A percentile compares a stretch with the other conserved stretches of the same genome.
phyloP scores from a whole-genome alignment of 2,797 vertebrate species.

The Momotus momota region DNA sequence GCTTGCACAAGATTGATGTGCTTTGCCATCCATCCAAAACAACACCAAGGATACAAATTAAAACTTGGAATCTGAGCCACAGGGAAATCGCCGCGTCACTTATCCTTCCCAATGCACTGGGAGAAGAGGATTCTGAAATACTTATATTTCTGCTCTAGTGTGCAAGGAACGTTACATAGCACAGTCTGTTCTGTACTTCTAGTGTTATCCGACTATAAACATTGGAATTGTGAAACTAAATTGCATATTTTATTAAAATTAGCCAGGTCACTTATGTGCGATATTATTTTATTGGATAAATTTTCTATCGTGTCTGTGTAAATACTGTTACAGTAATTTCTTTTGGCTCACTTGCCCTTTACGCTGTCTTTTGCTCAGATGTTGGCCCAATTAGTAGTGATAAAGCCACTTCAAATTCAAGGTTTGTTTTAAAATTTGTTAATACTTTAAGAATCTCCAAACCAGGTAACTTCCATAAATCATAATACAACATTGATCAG shows the following conservation, averaged over 20 bases:
- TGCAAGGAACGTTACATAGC: neutral
- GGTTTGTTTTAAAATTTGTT: neutral
- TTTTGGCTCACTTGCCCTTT: conserved; percentile 10
- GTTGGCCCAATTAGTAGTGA: neutral
- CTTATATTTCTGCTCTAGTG: neutral
- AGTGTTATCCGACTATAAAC: neutral
- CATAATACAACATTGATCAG: neutral
- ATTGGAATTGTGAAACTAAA: conserved; percentile 1
- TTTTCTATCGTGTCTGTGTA: neutral
- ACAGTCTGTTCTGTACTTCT: neutral
- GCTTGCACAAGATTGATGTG: conserved; percentile 40
- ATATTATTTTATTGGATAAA: neutral
- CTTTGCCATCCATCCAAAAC: conserved; percentile 25
- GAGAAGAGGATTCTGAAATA: neutral
- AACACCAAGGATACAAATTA: neutral
- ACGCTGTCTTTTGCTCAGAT: neutral
- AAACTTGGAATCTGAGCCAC: neutral
- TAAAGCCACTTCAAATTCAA: neutral
- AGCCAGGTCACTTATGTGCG: neutral
- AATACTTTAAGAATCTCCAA: conserved; percentile 11
- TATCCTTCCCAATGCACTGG: neutral
- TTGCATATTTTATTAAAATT: neutral
- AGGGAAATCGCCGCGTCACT: neutral
- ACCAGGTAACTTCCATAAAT: neutral
- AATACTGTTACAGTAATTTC: neutral